These are phyloP conservation scores for Oxygymnocypris stewartii DNA, from an alignment of 2,113 vertebrate genomes.

Conservation along the genomic window DNA sequence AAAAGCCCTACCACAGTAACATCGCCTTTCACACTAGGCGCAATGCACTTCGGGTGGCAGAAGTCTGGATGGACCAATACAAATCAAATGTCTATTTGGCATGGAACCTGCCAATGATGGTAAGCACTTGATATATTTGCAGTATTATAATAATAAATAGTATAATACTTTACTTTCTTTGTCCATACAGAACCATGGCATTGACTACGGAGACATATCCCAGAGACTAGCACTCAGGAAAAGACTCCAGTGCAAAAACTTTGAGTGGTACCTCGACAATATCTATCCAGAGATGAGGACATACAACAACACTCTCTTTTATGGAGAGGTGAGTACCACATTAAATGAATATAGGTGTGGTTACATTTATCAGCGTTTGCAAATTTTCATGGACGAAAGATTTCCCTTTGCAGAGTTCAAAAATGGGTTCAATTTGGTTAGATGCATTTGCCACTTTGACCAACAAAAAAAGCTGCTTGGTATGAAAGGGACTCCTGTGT, in stretches of 20 bases:
- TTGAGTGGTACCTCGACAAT: slow-evolving; percentile 97
- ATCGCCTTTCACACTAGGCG: slow-evolving; percentile 94
- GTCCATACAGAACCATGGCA: slow-evolving; percentile 88
- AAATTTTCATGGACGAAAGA: background rate
- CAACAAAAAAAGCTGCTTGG: too few species aligned
- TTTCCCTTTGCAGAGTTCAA: background rate
- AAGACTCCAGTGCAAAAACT: slow-evolving; percentile 91
- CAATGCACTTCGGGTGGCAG: slow-evolving; percentile 92
- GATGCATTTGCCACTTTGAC: too few species aligned
- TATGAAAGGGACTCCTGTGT: too few species aligned
- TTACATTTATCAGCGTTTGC: background rate
- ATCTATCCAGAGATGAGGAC: slow-evolving; percentile 97
- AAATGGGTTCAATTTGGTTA: background rate
- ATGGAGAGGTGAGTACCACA: slow-evolving; percentile 86
- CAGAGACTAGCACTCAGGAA: slow-evolving; percentile 86
- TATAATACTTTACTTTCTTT: background rate
- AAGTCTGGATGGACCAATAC: slow-evolving; percentile 98
- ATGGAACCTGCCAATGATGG: slow-evolving; percentile 96
- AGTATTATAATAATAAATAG: background rate
- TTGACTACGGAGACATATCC: slow-evolving; percentile 93
- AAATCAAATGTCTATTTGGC: slow-evolving; percentile 95
- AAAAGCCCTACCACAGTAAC: slow-evolving; percentile 96
- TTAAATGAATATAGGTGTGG: background rate
- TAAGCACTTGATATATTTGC: slow-evolving; percentile 55
- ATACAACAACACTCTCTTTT: slow-evolving; percentile 92